Percentiles rank a stretch among this genome's conserved stretches.
Evolutionary conservation across 2,888 invertebrate genomes (phyloP).

Genomic region (Sialis lutaria): DNA sequence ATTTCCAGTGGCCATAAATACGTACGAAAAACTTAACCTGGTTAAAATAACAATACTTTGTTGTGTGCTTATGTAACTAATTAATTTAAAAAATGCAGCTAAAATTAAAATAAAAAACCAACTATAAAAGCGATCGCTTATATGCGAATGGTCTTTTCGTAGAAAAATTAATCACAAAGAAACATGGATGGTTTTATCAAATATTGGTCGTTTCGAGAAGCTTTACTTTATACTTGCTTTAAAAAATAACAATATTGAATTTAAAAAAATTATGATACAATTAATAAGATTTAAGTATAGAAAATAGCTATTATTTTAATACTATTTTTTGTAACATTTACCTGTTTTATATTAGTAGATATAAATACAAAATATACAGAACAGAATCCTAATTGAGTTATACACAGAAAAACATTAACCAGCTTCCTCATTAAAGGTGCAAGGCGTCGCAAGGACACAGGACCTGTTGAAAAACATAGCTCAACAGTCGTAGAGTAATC

Average conservation of each 20-base stretch:
- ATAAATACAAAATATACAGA: conserved; percentile 95
- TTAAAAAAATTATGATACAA: no score
- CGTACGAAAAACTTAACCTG: no score
- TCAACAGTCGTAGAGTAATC: conserved; percentile 74
- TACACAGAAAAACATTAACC: conserved; percentile 75
- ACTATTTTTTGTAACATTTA: conserved; percentile 18
- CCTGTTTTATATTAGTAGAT: conserved; percentile 67
- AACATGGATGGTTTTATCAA: background rate
- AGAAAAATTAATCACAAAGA: no score
- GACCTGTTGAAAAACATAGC: conserved; percentile 62
- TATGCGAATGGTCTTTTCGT: no score
- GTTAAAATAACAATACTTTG: no score
- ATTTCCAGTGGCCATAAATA: no score
- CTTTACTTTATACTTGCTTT: background rate
- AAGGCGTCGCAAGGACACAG: conserved; percentile 38
- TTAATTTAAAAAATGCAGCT: no score
- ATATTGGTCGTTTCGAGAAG: background rate
- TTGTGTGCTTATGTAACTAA: no score
- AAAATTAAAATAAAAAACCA: no score
- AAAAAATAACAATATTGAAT: no score
- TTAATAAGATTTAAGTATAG: no score
- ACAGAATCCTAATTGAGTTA: conserved; percentile 97
- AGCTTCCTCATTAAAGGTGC: conserved; percentile 44
- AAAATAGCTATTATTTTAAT: background rate
- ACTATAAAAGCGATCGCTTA: no score